Evolutionary conservation across 2,888 invertebrate species (phyloP).

Genomic region (Merodon equestris): DNA sequence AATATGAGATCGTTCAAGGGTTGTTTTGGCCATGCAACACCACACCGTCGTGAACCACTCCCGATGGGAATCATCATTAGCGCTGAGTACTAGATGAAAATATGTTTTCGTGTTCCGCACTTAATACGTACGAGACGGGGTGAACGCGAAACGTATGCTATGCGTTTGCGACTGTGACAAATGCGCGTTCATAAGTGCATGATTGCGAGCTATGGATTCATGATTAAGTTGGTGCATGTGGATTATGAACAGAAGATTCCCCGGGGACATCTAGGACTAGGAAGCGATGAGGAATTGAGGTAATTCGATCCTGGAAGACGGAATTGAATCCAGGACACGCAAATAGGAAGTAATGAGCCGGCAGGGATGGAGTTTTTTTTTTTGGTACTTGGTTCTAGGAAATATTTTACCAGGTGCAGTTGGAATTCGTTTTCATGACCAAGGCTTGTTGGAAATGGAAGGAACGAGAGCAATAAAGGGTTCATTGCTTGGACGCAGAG

Average conservation of each 20-base stretch:
- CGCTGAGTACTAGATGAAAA: conserved; percentile 27
- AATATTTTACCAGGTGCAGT: conserved; percentile 58
- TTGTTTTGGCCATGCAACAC: no score
- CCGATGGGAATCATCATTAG: conserved; percentile 66
- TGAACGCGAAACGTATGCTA: conserved; percentile 61
- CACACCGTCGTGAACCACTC: no score
- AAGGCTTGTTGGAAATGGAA: no score
- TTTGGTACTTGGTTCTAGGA: conserved; percentile 5
- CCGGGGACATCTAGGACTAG: conserved; percentile 37
- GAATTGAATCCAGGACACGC: conserved; percentile 59
- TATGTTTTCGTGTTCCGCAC: conserved; percentile 45
- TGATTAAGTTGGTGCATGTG: conserved; percentile 68
- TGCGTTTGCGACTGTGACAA: conserved; percentile 64
- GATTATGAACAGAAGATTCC: conserved; percentile 60
- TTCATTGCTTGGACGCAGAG: no score
- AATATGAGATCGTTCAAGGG: conserved; percentile 47
- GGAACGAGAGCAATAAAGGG: no score
- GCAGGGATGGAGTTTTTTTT: conserved; percentile 19
- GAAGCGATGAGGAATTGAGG: conserved; percentile 7
- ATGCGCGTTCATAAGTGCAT: conserved; percentile 59
- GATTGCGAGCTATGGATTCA: conserved; percentile 55
- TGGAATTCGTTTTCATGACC: no score
- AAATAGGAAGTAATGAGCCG: conserved; percentile 28
- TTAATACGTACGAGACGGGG: conserved; percentile 26
- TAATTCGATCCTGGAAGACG: conserved; percentile 32